phyloP scores from a whole-genome alignment of 2,113 vertebrate species.

The Phylloscopus trochilus region DNA sequence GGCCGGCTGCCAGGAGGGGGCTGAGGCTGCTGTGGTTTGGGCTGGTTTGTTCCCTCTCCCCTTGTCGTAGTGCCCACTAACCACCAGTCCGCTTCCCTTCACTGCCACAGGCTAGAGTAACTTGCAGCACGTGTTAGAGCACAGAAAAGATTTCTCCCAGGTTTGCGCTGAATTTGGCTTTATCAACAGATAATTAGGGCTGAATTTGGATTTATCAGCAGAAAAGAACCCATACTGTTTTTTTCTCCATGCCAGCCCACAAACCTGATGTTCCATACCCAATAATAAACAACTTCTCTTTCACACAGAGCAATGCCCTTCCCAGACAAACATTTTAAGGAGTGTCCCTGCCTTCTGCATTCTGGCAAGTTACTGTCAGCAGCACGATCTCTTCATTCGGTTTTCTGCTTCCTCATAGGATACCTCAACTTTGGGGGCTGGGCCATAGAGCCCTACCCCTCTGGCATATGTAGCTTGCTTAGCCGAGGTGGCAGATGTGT shows the following conservation, averaged over 20 bases:
- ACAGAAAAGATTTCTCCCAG: not conserved
- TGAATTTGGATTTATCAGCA: slow-evolving; percentile 3
- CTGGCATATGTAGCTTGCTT: not conserved
- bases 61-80: slow-evolving; percentile 27
- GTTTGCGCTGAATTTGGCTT: not conserved
- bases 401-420: not conserved
- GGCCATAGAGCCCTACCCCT: accelerated
- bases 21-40: slow-evolving; percentile 3
- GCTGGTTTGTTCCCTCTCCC: slow-evolving; percentile 18
- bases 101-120: slow-evolving; percentile 5
- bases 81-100: not conserved
- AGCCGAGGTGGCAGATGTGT: not conserved
- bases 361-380: not conserved
- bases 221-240: not conserved
- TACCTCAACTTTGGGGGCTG: not conserved
- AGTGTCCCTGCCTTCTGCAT: not conserved
- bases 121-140: not conserved
- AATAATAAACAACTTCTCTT: not conserved
- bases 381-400: not conserved
- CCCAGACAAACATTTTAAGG: not conserved
- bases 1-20: not conserved
- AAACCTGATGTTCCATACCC: not conserved
- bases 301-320: not conserved
- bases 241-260: not conserved
- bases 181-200: not conserved